Percentiles rank a stretch among this genome's conserved stretches.
Evolutionary conservation across 2,113 vertebrate species (phyloP).

Genomic region (Vidua chalybeata): DNA sequence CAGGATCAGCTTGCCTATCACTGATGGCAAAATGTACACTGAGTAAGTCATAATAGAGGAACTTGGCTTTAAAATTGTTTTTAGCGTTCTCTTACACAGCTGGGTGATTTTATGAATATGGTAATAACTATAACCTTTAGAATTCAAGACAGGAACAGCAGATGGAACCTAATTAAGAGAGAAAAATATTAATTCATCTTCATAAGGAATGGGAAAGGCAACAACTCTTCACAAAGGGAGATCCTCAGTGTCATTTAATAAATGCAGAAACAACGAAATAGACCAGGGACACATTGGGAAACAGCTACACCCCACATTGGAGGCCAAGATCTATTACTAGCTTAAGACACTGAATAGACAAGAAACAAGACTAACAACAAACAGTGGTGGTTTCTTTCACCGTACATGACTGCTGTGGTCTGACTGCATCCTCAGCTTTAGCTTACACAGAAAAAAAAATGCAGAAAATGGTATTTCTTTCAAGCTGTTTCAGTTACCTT

Average conservation of each 20-base stretch:
- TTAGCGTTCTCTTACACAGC: conserved; percentile 67
- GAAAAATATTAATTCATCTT: conserved; percentile 76
- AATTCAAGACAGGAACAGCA: conserved; percentile 69
- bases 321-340: background rate
- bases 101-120: conserved; percentile 72
- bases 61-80: conserved; percentile 54
- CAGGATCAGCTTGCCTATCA: background rate
- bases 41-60: conserved; percentile 53
- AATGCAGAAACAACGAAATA: conserved; percentile 29
- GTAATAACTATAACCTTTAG: conserved; percentile 77
- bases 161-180: conserved; percentile 76
- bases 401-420: background rate
- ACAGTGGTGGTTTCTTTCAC: background rate
- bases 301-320: background rate
- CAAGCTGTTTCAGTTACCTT: background rate
- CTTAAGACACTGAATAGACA: background rate
- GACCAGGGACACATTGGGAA: background rate
- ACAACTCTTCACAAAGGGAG: conserved; percentile 55
- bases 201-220: conserved; percentile 59
- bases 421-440: background rate
- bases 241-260: conserved; percentile 57
- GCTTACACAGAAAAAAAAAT: background rate
- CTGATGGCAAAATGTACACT: conserved; percentile 19
- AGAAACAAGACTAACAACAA: background rate
- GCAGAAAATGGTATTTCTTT: background rate